Conservation (phyloP, 1,140 invertebrate genomes). For the Zaprionus taronus region DNA sequence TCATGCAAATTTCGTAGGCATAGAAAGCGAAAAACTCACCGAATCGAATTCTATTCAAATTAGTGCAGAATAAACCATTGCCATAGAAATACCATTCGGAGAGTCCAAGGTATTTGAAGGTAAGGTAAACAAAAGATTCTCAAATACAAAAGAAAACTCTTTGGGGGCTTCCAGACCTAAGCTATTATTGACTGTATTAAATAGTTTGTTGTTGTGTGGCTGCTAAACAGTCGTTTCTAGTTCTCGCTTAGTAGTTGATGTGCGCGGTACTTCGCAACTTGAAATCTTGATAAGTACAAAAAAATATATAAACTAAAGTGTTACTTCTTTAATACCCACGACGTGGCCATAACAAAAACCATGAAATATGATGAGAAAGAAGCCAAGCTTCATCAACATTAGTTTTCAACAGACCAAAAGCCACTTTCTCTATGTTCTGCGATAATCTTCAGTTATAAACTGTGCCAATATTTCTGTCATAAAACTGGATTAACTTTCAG, state of each 20-base stretch:
- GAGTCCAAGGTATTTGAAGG: background rate
- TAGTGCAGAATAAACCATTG: slow-evolving; percentile 11
- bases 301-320: background rate
- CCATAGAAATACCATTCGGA: background rate
- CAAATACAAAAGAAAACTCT: background rate
- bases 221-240: background rate
- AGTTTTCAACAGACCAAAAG: slow-evolving; percentile 8
- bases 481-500: slow-evolving; percentile 16
- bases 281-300: background rate
- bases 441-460: slow-evolving; percentile 14
- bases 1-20: slow-evolving; percentile 17
- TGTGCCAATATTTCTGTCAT: slow-evolving; percentile 3
- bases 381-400: slow-evolving; percentile 19
- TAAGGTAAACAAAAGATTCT: background rate
- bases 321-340: background rate
- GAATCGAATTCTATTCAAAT: slow-evolving; percentile 18
- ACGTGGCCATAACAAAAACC: background rate
- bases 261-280: background rate
- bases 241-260: background rate
- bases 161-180: background rate
- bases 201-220: background rate
- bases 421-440: slow-evolving; percentile 20
- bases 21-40: slow-evolving; percentile 18
- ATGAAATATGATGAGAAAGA: slow-evolving; percentile 22
- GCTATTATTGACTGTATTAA: background rate